phyloP scores from a whole-genome alignment of 53 echinoderm and acorn worm species.

The Astropecten irregularis region DNA sequence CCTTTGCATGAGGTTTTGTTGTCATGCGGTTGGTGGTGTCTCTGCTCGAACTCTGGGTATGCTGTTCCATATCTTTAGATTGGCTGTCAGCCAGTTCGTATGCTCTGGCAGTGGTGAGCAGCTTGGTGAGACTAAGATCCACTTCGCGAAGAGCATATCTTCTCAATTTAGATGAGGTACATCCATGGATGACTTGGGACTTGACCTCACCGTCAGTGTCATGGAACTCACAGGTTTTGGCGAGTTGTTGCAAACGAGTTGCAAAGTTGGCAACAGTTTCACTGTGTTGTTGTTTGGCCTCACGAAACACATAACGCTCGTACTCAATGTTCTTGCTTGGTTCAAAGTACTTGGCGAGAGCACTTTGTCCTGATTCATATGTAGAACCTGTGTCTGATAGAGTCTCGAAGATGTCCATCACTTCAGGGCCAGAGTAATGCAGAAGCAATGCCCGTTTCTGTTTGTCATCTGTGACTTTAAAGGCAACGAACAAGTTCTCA shows the following conservation, averaged over 20 bases:
- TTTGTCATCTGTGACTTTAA: constrained; percentile 44
- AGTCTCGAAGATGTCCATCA: constrained; percentile 32
- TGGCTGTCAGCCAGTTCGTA: neutral
- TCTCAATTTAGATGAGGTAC: neutral
- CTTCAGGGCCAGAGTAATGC: constrained; percentile 47
- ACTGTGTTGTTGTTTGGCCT: neutral
- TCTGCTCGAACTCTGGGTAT: neutral
- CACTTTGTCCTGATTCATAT: constrained; percentile 11
- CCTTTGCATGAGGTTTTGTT: too few species aligned
- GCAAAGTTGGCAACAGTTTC: constrained; percentile 2
- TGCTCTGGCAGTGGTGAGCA: neutral
- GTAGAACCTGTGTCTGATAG: constrained; percentile 15
- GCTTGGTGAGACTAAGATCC: neutral
- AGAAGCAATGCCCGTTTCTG: constrained; percentile 52
- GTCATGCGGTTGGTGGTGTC: neutral
- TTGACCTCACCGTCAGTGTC: neutral
- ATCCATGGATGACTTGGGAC: neutral
- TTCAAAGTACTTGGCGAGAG: constrained; percentile 23
- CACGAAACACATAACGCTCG: constrained; percentile 19
- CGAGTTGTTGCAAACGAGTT: constrained; percentile 22
- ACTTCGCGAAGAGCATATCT: constrained; percentile 7
- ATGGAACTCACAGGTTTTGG: constrained; percentile 6
- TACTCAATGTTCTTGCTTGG: constrained; percentile 2
- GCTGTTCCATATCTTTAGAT: neutral
- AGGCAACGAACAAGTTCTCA: constrained; percentile 53